Conservation (phyloP, 2,888 invertebrate species). For the Azorinus chamasolen region DNA sequence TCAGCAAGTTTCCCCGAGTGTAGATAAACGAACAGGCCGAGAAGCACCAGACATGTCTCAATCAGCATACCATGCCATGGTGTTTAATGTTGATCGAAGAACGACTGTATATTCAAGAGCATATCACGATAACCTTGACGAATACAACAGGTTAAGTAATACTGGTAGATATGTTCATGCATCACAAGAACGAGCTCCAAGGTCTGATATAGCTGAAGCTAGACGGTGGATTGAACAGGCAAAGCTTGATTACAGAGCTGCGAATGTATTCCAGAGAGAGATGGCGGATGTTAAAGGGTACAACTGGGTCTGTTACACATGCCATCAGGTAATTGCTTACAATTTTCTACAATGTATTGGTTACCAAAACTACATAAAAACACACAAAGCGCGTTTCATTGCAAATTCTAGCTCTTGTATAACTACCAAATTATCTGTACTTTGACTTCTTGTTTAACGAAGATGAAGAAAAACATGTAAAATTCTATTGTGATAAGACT, state of each 20-base stretch:
- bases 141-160: constrained; percentile 22
- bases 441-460: too few species aligned
- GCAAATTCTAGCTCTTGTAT: too few species aligned
- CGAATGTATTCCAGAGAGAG: constrained; percentile 10
- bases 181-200: background rate
- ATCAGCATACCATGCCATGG: constrained; percentile 24
- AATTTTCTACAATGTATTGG: background rate
- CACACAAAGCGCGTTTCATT: too few species aligned
- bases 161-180: constrained; percentile 17
- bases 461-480: too few species aligned
- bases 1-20: background rate
- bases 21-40: constrained; percentile 12
- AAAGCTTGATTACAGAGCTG: constrained; percentile 49
- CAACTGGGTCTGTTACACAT: constrained; percentile 68
- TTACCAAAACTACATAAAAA: too few species aligned
- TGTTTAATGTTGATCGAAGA: constrained; percentile 10
- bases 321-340: constrained; percentile 60
- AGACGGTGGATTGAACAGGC: constrained; percentile 61
- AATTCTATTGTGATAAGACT: too few species aligned
- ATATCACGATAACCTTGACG: constrained; percentile 21
- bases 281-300: constrained; percentile 27
- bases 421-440: too few species aligned
- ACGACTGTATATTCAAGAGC: constrained; percentile 22
- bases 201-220: constrained; percentile 35
- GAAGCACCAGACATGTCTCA: constrained; percentile 14